Percentiles rank a stretch among this genome's conserved stretches.
Evolutionary conservation across 2,888 invertebrate species (phyloP).

Genomic region (Sceliomorpha sp.): DNA sequence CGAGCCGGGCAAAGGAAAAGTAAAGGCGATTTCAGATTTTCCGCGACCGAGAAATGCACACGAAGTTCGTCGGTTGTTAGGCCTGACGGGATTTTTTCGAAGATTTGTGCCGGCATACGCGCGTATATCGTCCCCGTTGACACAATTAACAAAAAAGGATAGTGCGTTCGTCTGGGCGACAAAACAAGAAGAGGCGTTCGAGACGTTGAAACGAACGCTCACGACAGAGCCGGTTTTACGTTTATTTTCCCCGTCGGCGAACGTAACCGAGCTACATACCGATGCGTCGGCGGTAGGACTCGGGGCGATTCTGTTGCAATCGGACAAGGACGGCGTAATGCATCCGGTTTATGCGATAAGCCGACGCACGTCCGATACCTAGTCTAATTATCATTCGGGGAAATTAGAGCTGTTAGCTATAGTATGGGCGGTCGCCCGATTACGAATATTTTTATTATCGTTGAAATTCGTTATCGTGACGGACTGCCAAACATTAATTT

Average conservation of each 20-base stretch:
- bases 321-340: background rate
- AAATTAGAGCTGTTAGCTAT: background rate
- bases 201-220: too few species aligned
- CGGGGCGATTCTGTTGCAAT: background rate
- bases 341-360: slow-evolving; percentile 3
- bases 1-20: too few species aligned
- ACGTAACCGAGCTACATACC: slow-evolving; percentile 10
- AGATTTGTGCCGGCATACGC: too few species aligned
- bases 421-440: too few species aligned
- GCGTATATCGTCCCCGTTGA: too few species aligned
- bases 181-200: too few species aligned
- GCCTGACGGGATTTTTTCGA: slow-evolving; percentile 5
- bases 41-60: slow-evolving; percentile 12
- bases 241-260: too few species aligned
- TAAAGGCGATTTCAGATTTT: slow-evolving; percentile 21
- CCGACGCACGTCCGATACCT: background rate
- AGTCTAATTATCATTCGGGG: background rate
- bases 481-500: background rate
- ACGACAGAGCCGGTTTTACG: too few species aligned
- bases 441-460: too few species aligned
- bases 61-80: slow-evolving; percentile 4
- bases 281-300: background rate
- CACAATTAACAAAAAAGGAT: too few species aligned
- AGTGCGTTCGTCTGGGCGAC: too few species aligned
- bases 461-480: background rate